phyloP scores from a whole-genome alignment of 2,888 invertebrate genomes.

The Selenia dentaria region DNA sequence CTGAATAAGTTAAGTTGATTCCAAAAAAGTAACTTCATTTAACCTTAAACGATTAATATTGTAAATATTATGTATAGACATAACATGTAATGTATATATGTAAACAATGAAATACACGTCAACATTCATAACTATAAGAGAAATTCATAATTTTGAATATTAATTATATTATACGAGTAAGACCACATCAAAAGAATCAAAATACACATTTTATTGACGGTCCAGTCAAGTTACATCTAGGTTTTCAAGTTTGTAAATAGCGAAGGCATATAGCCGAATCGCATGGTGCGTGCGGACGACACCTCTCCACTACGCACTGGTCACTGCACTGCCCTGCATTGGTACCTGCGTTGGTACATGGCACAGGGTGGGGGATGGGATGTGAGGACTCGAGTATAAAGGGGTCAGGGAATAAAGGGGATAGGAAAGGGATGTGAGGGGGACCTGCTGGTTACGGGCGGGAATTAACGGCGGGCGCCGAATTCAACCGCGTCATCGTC shows the following conservation, averaged over 20 bases:
- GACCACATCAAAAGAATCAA: neutral
- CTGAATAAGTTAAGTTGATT: neutral
- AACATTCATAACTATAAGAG: no score
- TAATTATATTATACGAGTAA: no score
- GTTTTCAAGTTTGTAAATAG: conserved; percentile 2
- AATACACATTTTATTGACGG: neutral
- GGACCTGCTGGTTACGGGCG: conserved; percentile 19
- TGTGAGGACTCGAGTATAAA: conserved; percentile 37
- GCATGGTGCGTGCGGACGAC: conserved; percentile 6
- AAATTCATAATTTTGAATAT: no score
- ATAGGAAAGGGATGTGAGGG: conserved; percentile 44
- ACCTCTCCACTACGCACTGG: neutral
- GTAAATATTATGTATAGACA: conserved; percentile 8
- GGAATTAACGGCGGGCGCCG: conserved; percentile 74
- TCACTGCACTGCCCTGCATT: conserved; percentile 15
- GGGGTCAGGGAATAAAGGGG: conserved; percentile 52
- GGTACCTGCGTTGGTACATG: no score
- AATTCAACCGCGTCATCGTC: conserved; percentile 92
- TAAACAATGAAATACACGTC: neutral
- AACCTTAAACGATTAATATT: conserved; percentile 10
- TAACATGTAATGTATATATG: conserved; percentile 1
- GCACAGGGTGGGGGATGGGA: neutral
- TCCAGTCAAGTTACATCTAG: neutral
- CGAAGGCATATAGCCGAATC: neutral
- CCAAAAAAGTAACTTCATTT: conserved; percentile 41